Base-by-base conservation (phyloP, 2,113 vertebrate species). In the Eurystomus gularis region DNA sequence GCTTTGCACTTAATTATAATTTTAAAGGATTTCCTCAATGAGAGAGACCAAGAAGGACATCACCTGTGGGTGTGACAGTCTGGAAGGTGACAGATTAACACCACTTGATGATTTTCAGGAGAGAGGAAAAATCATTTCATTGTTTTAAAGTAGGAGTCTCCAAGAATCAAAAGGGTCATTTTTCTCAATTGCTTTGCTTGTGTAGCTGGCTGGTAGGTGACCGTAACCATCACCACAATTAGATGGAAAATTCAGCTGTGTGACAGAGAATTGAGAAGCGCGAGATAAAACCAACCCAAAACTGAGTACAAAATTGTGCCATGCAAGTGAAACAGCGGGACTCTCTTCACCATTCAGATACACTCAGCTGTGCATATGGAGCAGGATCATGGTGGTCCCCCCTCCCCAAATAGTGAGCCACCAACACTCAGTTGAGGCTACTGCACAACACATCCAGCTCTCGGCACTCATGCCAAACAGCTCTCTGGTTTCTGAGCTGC, bases 311-410 rank as follows among this genome's bases (percentile, higher is more conserved):
- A 39, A 64, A 49, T 18, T 44, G 28, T 24, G 20, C 42, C 18
- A 66, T 19, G 68, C 17, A 20, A 28, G 23, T 1, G 3, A 42
- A 68, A n/a, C 23, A 64, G 58, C 40, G 62, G 70, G 58, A 82
- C 9, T 29, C 8, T 55, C 62, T 73, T 70, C 0, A 3, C 35
- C 2, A 4, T 29, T 16, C 46, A 49, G 40, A 39, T 31, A 25
- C 1, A 1, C 17, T 65, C 44, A 69, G 52, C 40, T 42, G 18
- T 35, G 26, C 12, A 2, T 12, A 16, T 23, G 0, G 0, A 48
- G n/a, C 58, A 42, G 48, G 60, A 35, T 29, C 13, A 3, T 4
- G 10, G 40, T 52, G 33, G 28, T n/a, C 29, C 11, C 23, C 5
- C 10, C 33, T 51, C 33, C 48, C 33, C 21, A 6, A 6, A 4